Base-by-base conservation (phyloP, 1,140 invertebrate genomes). In the Muscidifurax raptorellus region DNA sequence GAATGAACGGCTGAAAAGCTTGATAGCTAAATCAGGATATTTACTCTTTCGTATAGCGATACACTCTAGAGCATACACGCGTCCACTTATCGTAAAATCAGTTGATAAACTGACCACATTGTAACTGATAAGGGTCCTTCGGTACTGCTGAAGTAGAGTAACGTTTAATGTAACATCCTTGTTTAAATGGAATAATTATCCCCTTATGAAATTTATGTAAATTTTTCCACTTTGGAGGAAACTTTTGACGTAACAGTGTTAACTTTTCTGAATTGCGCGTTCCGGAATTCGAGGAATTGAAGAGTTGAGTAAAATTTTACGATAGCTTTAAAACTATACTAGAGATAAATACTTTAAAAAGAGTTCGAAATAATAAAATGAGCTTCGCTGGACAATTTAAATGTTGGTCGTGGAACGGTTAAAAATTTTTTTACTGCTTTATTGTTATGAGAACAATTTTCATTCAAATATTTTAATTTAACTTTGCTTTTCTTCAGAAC, bases 11-110 rank as follows among this genome's bases (percentile, higher is more conserved):
- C 30, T 18, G 32, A 36, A 74, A 74, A 74, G 30, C 71, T 36
- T n/a, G 28, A 74, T 74, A n/a, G 32, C 15, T 74, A 12, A 74
- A 74, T 74, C 32, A 22, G 6, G 30, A 74, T 74, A 74, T 74
- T 74, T 74, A 12, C 32, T 40, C 0, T 9, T 1, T 36, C 27
- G 15, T 22, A 22, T 2, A 22, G 52, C 52, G 2, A 0, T 74
- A 36, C 10, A 74, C 18, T 74, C 0, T 36, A 32, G 40, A 74
- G 27, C 22, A 59, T 4, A 28, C 15, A 40, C 12, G 7, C 32
- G 32, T 74, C 27, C 30, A 40, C 13, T 69, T 69, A 30, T 69
- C 67, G 28, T 30, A 2, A 28, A 30, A 69, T 13, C 7, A 4
- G 18, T 12, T 69, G 27, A 69, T 69, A 69, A 69, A 69, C 10